Evolutionary conservation across 2,113 vertebrate genomes (phyloP), one percentile per base, ranked within the genome.

Genomic region (Cinclus cinclus): DNA sequence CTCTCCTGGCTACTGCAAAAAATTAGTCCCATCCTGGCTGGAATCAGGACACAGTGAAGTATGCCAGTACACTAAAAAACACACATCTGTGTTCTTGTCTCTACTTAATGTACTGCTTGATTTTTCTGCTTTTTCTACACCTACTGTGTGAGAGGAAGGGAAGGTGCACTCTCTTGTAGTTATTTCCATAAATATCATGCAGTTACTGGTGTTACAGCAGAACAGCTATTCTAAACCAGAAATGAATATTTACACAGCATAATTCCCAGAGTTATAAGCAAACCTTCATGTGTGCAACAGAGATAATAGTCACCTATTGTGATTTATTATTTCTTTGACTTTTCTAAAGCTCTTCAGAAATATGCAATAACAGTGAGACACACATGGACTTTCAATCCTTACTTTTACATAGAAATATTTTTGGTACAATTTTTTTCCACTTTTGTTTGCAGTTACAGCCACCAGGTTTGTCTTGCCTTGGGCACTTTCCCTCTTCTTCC

Each of bases 241-340:
- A 87, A 77, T 41, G 2, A 90, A 64, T 87, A 41, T 25, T 87
- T 56, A 27, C 20, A 37, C n/a, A 37, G 41, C 7, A 19, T 55
- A 69, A 93, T 80, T 90, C 67, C 58, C 49, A 71, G n/a, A 85
- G 55, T 74, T 73, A 50, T 47, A 90, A 88, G 70, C 18, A 92
- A 78, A 75, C 11, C 4, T 65, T 85, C 24, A 11, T 52, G 35
- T 84, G 35, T 84, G 60, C 27, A 55, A 20, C 13, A 37, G 19
- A 88, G 46, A 42, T 35, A 60, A 63, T 68, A 78, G 30, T 59
- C 47, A 70, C 27, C 39, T 69, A 47, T 12, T 70, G 52, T 56
- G 47, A 50, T 63, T 39, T 60, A 19, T 16, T 90, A 86, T 83
- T 90, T 79, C 31, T 71, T 62, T 56, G 31, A 28, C 5, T 73